Conservation (phyloP, 1,140 invertebrate genomes). For the Nixonia krombeini region DNA sequence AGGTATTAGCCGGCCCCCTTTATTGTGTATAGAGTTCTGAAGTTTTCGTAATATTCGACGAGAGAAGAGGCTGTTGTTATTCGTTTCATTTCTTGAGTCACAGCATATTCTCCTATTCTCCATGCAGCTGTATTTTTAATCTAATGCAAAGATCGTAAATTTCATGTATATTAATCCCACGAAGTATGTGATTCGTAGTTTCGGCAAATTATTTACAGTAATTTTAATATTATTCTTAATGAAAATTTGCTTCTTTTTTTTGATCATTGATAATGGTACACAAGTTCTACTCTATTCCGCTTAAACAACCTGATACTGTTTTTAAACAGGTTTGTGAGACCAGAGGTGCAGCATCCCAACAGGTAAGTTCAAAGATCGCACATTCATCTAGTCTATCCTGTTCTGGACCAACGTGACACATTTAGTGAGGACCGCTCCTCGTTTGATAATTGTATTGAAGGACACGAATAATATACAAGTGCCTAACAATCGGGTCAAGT, state of each 20-base stretch:
- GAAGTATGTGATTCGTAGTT: no score
- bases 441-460: no score
- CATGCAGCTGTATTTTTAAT: neutral
- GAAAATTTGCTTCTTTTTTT: no score
- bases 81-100: neutral
- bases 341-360: conserved; percentile 60
- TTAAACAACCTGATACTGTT: neutral
- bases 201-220: no score
- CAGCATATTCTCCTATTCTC: neutral
- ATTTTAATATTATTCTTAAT: no score
- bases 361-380: conserved; percentile 60
- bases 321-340: conserved; percentile 15
- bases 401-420: conserved; percentile 64
- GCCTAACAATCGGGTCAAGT: no score
- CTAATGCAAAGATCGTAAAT: neutral
- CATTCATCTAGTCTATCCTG: conserved; percentile 56
- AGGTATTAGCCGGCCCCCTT: neutral
- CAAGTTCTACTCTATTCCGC: no score
- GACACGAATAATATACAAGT: no score
- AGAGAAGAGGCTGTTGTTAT: neutral
- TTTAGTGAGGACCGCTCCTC: no score
- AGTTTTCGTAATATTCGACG: conserved; percentile 4
- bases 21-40: conserved; percentile 3
- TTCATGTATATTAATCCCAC: no score
- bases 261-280: no score